phyloP scores from a whole-genome alignment of 2,888 invertebrate genomes.

The Caenorhabditis sp. region DNA sequence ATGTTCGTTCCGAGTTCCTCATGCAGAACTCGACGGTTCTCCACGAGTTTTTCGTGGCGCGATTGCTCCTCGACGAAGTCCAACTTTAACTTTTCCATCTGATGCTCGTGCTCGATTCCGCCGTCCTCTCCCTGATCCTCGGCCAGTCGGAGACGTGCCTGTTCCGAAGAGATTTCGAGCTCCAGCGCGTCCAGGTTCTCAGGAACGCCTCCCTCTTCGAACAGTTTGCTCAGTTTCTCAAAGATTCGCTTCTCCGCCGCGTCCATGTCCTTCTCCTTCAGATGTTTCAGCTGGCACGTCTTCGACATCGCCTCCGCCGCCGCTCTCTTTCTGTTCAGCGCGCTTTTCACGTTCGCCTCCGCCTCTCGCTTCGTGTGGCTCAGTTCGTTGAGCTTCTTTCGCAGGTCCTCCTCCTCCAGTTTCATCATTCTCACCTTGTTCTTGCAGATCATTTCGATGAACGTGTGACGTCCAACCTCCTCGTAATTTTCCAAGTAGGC shows the following conservation, averaged over 20 bases:
- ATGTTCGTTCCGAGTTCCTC: slow-evolving; percentile 41
- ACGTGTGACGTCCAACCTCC: not conserved
- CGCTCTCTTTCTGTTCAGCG: not conserved
- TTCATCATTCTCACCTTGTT: slow-evolving; percentile 5
- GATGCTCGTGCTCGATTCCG: slow-evolving; percentile 60
- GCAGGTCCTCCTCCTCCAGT: not conserved
- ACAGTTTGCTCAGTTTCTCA: slow-evolving; percentile 45
- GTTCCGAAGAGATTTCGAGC: slow-evolving; percentile 50
- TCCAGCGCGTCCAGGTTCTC: slow-evolving; percentile 53
- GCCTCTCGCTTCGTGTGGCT: too few relatives aligned
- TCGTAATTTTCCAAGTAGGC: not conserved
- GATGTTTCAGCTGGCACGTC: slow-evolving; percentile 19
- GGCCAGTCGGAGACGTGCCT: slow-evolving; percentile 39
- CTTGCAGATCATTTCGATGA: not conserved
- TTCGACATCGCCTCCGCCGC: slow-evolving; percentile 3
- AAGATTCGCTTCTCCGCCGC: slow-evolving; percentile 36
- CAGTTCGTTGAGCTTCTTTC: not conserved
- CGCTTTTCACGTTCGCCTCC: slow-evolving; percentile 9
- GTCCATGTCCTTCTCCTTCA: slow-evolving; percentile 38
- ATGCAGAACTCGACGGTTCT: slow-evolving; percentile 14
- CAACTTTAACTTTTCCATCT: slow-evolving; percentile 41
- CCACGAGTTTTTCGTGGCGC: slow-evolving; percentile 30
- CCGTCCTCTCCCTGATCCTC: slow-evolving; percentile 44
- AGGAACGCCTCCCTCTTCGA: slow-evolving; percentile 51
- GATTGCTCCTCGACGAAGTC: slow-evolving; percentile 38